These are phyloP conservation scores for Orthonevra nobilis DNA, from an alignment of 2,888 invertebrate species.

Conservation along the genomic window DNA sequence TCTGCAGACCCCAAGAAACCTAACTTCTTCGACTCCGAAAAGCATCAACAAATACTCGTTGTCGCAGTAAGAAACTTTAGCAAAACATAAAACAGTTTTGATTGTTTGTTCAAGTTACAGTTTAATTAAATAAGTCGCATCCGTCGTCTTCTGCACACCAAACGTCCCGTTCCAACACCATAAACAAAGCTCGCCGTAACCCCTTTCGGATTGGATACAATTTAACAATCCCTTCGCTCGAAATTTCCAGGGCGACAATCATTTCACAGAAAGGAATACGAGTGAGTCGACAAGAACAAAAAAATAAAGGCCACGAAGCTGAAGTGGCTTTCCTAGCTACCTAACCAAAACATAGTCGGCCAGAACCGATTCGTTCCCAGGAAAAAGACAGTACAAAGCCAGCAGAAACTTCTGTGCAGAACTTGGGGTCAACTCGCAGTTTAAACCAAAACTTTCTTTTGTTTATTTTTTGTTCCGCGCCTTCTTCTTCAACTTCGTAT, in stretches of 20 bases:
- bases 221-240: constrained; percentile 30
- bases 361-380: constrained; percentile 29
- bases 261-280: constrained; percentile 20
- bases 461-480: constrained; percentile 45
- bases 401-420: constrained; percentile 32
- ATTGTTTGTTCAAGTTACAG: constrained; percentile 68
- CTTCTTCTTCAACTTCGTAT: neutral
- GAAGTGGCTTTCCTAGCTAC: neutral
- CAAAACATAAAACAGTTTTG: constrained; percentile 63
- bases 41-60: constrained; percentile 17
- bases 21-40: constrained; percentile 8
- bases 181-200: neutral
- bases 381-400: neutral
- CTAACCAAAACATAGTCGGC: constrained; percentile 6
- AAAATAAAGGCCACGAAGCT: neutral
- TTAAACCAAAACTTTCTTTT: constrained; percentile 44
- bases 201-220: constrained; percentile 37
- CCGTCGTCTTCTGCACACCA: neutral
- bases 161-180: too few relatives aligned
- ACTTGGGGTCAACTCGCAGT: constrained; percentile 49
- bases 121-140: constrained; percentile 63
- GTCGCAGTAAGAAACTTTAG: constrained; percentile 41
- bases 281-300: too few relatives aligned
- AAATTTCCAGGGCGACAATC: constrained; percentile 21
- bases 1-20: constrained; percentile 1